These are phyloP conservation scores for Nomada lathburiana DNA, from an alignment of 2,888 invertebrate species.

Conservation along the genomic window DNA sequence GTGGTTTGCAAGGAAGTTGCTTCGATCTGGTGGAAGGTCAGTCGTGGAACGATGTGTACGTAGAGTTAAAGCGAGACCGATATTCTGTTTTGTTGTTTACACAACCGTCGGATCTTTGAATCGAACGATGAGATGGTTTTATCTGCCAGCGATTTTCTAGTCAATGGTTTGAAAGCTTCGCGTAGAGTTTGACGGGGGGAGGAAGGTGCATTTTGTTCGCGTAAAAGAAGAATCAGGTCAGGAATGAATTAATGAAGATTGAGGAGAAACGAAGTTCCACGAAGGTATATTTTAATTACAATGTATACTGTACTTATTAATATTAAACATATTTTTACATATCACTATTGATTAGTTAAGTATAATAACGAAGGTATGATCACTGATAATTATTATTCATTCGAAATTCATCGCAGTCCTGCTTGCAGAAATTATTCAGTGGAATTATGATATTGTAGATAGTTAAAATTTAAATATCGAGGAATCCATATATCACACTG, in stretches of 20 bases:
- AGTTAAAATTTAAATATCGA: too few species aligned
- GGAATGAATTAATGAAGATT: neutral
- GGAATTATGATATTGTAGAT: too few species aligned
- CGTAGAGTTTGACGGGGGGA: neutral
- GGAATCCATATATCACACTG: too few species aligned
- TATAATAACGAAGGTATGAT: too few species aligned
- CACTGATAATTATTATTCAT: too few species aligned
- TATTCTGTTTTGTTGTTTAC: neutral
- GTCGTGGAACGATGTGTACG: neutral
- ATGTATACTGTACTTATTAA: too few species aligned
- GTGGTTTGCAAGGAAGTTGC: neutral
- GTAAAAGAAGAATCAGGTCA: conserved; percentile 10
- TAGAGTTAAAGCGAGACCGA: neutral
- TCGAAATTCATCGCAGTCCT: too few species aligned
- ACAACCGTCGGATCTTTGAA: neutral
- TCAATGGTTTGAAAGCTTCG: conserved; percentile 3
- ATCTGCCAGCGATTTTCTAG: neutral
- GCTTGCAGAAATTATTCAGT: too few species aligned
- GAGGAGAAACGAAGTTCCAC: neutral
- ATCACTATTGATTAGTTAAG: too few species aligned
- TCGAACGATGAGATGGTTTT: neutral
- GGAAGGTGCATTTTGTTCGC: neutral
- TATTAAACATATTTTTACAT: too few species aligned
- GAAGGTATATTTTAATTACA: neutral
- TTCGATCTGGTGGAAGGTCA: neutral